Percentiles rank a stretch among this genome's conserved stretches.
phyloP scores from a whole-genome alignment of 2,113 vertebrate genomes.

The Corythoichthys haematopterus region DNA sequence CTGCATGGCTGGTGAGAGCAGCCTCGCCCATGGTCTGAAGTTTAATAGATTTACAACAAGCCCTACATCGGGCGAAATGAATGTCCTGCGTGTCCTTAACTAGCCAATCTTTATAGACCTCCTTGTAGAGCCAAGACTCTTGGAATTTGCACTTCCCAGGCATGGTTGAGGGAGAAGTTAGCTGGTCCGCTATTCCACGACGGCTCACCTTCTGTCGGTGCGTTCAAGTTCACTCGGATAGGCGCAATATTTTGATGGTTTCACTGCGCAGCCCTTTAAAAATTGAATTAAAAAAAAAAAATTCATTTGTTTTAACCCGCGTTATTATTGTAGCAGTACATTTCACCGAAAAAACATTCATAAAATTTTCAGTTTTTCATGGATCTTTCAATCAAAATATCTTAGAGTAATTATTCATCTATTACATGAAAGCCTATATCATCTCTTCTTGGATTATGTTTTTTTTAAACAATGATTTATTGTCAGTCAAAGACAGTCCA shows the following conservation, averaged over 20 bases:
- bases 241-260: rapidly evolving
- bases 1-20: slow-evolving; percentile 65
- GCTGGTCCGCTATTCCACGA: slow-evolving; percentile 25
- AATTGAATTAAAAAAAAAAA: background rate
- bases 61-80: slow-evolving; percentile 57
- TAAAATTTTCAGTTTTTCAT: too few relatives aligned
- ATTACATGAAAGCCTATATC: too few relatives aligned
- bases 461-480: too few relatives aligned
- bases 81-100: slow-evolving; percentile 55
- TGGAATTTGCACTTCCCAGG: slow-evolving; percentile 67
- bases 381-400: too few relatives aligned
- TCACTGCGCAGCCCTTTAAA: background rate
- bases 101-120: slow-evolving; percentile 60
- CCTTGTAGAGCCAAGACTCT: slow-evolving; percentile 57
- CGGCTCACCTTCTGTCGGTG: rapidly evolving
- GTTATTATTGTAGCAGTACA: background rate
- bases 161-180: slow-evolving; percentile 46
- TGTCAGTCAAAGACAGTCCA: too few relatives aligned
- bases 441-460: too few relatives aligned
- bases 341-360: background rate
- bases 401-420: too few relatives aligned
- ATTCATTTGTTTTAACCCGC: background rate
- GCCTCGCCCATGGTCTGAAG: slow-evolving; percentile 69
- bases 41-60: slow-evolving; percentile 65
- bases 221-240: background rate